Percentiles rank a stretch among this genome's conserved stretches.
These are phyloP conservation scores for Lumbricus terrestris DNA, from an alignment of 2,888 invertebrate genomes.

Conservation along the genomic window DNA sequence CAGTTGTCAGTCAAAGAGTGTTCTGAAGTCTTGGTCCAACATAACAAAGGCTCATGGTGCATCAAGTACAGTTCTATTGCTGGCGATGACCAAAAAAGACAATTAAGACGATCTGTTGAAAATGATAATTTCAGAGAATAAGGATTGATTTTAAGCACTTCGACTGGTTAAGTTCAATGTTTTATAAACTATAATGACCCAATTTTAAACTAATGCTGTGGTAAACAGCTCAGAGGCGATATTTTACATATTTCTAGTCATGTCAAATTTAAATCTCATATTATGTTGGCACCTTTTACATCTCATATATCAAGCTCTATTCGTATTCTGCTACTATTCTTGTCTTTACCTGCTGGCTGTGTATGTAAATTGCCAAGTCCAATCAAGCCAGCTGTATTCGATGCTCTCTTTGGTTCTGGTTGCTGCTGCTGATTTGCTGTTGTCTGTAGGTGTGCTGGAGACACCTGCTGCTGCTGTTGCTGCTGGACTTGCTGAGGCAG, in stretches of 20 bases:
- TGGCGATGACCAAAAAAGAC: no score
- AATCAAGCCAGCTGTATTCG: not conserved
- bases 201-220: not conserved
- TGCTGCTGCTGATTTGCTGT: slow-evolving; percentile 86
- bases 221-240: not conserved
- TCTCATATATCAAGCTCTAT: not conserved
- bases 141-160: not conserved
- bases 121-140: not conserved
- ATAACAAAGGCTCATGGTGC: no score
- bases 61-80: no score
- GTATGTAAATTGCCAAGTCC: not conserved
- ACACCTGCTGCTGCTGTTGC: slow-evolving; percentile 39
- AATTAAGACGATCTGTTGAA: no score
- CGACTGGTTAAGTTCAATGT: not conserved
- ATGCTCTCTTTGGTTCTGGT: slow-evolving; percentile 65
- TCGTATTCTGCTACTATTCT: not conserved
- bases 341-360: not conserved
- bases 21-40: no score
- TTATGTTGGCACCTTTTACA: not conserved
- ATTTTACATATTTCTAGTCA: not conserved
- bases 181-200: not conserved
- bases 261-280: not conserved
- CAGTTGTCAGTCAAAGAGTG: not conserved
- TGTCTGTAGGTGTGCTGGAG: slow-evolving; percentile 71
- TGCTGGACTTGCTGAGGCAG: slow-evolving; percentile 38